These are phyloP conservation scores for Apteryx mantelli DNA, from an alignment of 2,113 vertebrate species.

Conservation along the genomic window DNA sequence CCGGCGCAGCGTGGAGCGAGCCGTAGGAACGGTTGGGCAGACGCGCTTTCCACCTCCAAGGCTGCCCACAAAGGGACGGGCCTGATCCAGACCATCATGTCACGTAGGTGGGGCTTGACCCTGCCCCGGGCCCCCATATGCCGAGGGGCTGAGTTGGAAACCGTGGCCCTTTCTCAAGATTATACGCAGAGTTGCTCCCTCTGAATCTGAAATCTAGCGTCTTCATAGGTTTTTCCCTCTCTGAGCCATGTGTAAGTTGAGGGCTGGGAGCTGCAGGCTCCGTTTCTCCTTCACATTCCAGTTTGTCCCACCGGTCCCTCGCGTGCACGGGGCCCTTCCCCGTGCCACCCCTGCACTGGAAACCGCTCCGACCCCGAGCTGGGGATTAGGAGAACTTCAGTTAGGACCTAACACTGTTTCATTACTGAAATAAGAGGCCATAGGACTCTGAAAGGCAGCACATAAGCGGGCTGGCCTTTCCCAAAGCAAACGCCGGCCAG, in stretches of 20 bases:
- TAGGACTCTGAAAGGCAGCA: conserved; percentile 82
- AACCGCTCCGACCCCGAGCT: neutral
- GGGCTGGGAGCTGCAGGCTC: conserved; percentile 76
- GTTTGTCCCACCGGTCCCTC: conserved; percentile 76
- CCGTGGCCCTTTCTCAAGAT: conserved; percentile 68
- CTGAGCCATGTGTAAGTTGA: conserved; percentile 65
- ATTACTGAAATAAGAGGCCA: conserved; percentile 86
- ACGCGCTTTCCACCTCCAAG: neutral
- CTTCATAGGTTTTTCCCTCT: conserved; percentile 81
- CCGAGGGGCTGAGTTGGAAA: neutral
- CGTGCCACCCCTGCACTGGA: conserved; percentile 66
- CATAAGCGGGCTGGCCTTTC: conserved; percentile 63
- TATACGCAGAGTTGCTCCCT: conserved; percentile 82
- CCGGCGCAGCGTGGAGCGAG: neutral
- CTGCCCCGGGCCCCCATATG: neutral
- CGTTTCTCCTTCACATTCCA: conserved; percentile 87
- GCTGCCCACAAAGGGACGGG: conserved; percentile 15
- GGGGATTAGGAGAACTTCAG: conserved; percentile 81
- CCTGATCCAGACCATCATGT: neutral
- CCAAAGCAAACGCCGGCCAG: conserved; percentile 68
- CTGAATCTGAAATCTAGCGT: conserved; percentile 62
- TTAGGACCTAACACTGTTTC: conserved; percentile 98
- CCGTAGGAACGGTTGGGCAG: neutral
- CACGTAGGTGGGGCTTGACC: neutral
- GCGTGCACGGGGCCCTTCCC: conserved; percentile 78